Evolutionary conservation across 2,888 invertebrate genomes (phyloP).

Genomic region (Sminthurinus aureus): DNA sequence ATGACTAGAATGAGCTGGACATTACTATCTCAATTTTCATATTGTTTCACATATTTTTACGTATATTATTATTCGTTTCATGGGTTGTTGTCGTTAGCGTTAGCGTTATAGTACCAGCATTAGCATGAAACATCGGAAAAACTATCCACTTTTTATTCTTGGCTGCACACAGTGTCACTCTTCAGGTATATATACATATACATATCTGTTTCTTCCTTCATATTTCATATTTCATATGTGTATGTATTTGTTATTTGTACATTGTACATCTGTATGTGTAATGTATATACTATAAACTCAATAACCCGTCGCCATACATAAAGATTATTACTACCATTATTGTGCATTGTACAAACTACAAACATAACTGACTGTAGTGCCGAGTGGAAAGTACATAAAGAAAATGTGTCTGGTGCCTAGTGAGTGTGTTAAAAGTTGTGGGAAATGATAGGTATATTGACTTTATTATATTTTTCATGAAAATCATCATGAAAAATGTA

Average conservation of each 20-base stretch:
- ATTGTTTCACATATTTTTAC: not conserved
- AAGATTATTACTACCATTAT: too few relatives aligned
- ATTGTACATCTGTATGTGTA: too few relatives aligned
- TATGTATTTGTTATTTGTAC: too few relatives aligned
- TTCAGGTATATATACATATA: not conserved
- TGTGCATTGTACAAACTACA: not conserved
- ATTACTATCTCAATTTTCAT: slow-evolving; percentile 20
- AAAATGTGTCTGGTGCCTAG: not conserved
- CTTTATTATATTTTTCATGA: not conserved
- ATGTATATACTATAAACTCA: too few relatives aligned
- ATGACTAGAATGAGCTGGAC: not conserved
- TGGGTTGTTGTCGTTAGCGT: not conserved
- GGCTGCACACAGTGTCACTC: not conserved
- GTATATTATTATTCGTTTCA: slow-evolving; percentile 9
- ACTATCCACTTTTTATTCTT: not conserved
- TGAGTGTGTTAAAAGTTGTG: not conserved
- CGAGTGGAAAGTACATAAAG: not conserved
- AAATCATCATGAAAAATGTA: not conserved
- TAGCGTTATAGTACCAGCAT: not conserved
- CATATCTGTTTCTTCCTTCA: too few relatives aligned
- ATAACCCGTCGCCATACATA: too few relatives aligned
- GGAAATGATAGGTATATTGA: not conserved
- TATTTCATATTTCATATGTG: too few relatives aligned
- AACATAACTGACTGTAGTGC: not conserved
- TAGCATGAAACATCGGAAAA: not conserved